A percentile compares a stretch with the other conserved stretches of the same genome.
Conservation (phyloP, 2,888 invertebrate genomes). For the Leucania comma region DNA sequence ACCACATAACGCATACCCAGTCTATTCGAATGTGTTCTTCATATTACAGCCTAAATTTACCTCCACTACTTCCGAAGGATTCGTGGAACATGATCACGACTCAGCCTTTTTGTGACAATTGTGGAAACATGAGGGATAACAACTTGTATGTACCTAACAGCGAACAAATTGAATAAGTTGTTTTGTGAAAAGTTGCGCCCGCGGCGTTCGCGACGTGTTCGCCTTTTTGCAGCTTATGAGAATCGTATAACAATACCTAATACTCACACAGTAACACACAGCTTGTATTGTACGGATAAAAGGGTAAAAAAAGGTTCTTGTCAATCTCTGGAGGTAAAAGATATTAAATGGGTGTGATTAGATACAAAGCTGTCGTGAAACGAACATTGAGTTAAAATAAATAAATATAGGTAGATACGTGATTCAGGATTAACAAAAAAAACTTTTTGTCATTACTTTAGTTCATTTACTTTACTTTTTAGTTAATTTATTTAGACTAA, state of each 20-base stretch:
- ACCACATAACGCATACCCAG: no score
- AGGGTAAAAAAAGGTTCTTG: conserved; percentile 56
- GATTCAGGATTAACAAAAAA: conserved; percentile 6
- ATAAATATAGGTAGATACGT: conserved; percentile 28
- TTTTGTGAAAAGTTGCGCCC: conserved; percentile 81
- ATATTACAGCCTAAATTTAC: conserved; percentile 9
- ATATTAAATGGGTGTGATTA: conserved; percentile 48
- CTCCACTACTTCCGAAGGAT: conserved; percentile 22
- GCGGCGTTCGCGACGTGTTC: conserved; percentile 79
- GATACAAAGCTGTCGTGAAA: conserved; percentile 39
- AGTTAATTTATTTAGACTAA: no score
- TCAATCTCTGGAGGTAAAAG: conserved; percentile 39
- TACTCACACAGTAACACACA: conserved; percentile 66
- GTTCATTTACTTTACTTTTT: no score
- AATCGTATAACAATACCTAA: conserved; percentile 76
- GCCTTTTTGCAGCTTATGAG: conserved; percentile 85
- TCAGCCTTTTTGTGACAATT: conserved; percentile 78
- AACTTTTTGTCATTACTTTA: neutral
- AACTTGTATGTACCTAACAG: conserved; percentile 76
- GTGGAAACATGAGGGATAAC: conserved; percentile 75
- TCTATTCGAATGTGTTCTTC: neutral
- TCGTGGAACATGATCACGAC: conserved; percentile 54
- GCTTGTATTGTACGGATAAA: conserved; percentile 48
- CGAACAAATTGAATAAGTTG: conserved; percentile 85
- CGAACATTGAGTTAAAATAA: conserved; percentile 33